Evolutionary conservation across 2,113 vertebrate genomes (phyloP).

Genomic region (Petaurus breviceps): DNA sequence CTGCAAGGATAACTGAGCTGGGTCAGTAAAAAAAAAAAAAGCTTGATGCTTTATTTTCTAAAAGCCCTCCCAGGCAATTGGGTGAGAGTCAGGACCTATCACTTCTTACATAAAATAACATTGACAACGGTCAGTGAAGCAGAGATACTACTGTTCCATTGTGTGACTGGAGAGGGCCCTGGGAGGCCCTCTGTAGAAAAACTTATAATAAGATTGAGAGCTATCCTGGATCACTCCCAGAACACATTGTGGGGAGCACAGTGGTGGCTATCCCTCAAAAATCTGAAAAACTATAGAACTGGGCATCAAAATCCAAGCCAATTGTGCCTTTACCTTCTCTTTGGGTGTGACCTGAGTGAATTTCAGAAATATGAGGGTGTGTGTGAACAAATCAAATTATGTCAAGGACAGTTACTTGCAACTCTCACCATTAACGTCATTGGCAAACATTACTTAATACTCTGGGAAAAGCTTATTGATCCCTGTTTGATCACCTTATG

Average conservation of each 20-base stretch:
- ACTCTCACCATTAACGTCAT: conserved; percentile 41
- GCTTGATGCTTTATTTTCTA: conserved; percentile 16
- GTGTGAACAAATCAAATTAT: conserved; percentile 25
- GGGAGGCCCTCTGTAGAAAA: conserved; percentile 33
- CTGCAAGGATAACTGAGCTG: background rate
- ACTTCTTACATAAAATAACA: conserved; percentile 2
- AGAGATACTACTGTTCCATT: conserved; percentile 19
- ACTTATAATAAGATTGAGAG: background rate
- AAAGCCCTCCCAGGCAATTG: background rate
- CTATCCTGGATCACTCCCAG: background rate
- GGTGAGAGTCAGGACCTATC: conserved; percentile 35
- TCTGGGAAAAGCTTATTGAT: background rate
- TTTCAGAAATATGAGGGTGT: conserved; percentile 49
- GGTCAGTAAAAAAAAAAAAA: too few species aligned
- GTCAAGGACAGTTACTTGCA: conserved; percentile 54
- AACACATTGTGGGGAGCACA: conserved; percentile 24
- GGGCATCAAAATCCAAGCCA: conserved; percentile 9
- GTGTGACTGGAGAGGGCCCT: conserved; percentile 25
- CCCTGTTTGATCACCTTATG: background rate
- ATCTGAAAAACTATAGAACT: background rate
- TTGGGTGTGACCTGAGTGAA: background rate
- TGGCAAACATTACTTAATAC: conserved; percentile 51
- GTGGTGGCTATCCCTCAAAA: conserved; percentile 31
- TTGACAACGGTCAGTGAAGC: background rate
- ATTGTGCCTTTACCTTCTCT: conserved; percentile 2